phyloP scores from a whole-genome alignment of 2,797 vertebrate genomes.

The Melanitta fusca region DNA sequence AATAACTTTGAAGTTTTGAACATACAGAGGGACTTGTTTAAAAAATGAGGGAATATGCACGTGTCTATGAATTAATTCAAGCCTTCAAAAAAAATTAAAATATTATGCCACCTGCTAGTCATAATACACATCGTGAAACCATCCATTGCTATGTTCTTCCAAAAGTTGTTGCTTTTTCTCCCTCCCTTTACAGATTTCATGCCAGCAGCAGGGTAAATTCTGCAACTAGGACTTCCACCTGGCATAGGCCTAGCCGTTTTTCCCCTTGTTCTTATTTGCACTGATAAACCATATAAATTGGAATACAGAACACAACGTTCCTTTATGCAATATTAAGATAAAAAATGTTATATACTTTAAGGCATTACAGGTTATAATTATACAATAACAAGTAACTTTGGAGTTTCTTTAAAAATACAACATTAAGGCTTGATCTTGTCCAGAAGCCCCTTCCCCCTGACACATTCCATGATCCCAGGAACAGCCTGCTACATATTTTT shows the following conservation, averaged over 20 bases:
- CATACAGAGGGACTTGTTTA: neutral
- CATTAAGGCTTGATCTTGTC: neutral
- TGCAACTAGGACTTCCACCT: neutral
- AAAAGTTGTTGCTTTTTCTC: neutral
- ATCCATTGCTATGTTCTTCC: neutral
- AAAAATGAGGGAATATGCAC: neutral
- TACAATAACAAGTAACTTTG: accelerated
- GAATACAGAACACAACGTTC: neutral
- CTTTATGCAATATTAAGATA: neutral
- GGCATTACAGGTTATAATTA: neutral
- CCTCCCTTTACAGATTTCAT: neutral
- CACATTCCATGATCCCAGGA: neutral
- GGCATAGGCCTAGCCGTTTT: neutral
- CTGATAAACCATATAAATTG: neutral
- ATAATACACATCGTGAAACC: neutral
- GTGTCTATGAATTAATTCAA: neutral
- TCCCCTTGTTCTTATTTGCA: neutral
- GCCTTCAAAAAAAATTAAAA: constrained; percentile 40
- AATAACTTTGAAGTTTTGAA: neutral
- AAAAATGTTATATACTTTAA: neutral
- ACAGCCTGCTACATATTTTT: neutral
- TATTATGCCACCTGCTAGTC: constrained; percentile 20
- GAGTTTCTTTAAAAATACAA: neutral
- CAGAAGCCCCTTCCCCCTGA: neutral
- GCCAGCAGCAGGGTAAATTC: neutral